Conservation (phyloP, 2,888 invertebrate genomes). For the Stratiomys singularior region DNA sequence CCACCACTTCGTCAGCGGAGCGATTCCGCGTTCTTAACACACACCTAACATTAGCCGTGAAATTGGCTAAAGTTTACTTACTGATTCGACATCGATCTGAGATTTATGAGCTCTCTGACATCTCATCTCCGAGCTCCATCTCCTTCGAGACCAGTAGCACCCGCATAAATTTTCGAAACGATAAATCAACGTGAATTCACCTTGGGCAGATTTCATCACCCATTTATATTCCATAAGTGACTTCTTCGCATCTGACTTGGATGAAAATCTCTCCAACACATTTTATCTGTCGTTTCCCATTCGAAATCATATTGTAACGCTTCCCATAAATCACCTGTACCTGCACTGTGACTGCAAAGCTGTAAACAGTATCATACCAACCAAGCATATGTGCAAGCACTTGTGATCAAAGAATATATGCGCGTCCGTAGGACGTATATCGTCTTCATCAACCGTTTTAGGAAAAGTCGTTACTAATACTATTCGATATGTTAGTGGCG, state of each 20-base stretch:
- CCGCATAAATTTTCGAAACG: slow-evolving; percentile 20
- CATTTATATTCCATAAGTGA: slow-evolving; percentile 34
- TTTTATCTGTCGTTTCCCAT: slow-evolving; percentile 33
- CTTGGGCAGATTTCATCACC: slow-evolving; percentile 18
- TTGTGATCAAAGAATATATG: neutral
- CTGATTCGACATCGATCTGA: neutral
- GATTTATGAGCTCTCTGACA: neutral
- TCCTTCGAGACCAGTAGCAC: slow-evolving; percentile 7
- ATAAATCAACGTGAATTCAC: slow-evolving; percentile 11
- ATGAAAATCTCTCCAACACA: slow-evolving; percentile 12
- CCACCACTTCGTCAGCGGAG: too few species aligned
- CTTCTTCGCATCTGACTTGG: slow-evolving; percentile 22
- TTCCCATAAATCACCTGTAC: slow-evolving; percentile 34
- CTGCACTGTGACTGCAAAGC: neutral
- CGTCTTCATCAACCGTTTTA: slow-evolving; percentile 37
- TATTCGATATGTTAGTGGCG: slow-evolving; percentile 26
- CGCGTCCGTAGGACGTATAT: slow-evolving; percentile 1
- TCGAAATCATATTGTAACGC: slow-evolving; percentile 13
- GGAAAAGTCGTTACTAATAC: slow-evolving; percentile 26
- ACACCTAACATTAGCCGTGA: neutral
- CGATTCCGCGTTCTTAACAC: too few species aligned
- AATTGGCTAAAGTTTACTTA: neutral
- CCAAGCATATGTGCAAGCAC: neutral
- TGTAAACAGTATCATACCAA: too few species aligned
- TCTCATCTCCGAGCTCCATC: neutral